Evolutionary conservation across 2,797 vertebrate genomes (phyloP), one percentile per base, ranked within the genome.

Genomic region (Crenuchus spilurus): DNA sequence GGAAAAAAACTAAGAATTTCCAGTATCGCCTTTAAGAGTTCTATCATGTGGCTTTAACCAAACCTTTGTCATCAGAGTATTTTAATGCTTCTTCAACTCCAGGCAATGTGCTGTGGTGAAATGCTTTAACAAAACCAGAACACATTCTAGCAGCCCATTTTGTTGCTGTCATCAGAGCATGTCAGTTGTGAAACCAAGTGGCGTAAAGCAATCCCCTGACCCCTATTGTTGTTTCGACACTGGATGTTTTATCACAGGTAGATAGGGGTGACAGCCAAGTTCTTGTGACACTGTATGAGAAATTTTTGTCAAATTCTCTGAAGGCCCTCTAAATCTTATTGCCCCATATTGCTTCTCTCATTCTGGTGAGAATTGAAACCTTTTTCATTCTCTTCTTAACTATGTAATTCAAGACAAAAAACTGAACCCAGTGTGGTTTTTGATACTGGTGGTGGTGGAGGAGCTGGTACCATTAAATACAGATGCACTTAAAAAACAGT

Each of bases 271-370:
- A 33, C 46, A 37, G 18, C 30, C 24, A 44, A 57, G 33, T 26
- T 68, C 33, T 55, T 2, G 13, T 13, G 67, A 79, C 61, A 22
- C 51, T 54, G 39, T 42, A 42, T 44, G 18, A 84, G 74, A 77
- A 75, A 74, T 82, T 78, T 48, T 76, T 85, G 82, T 85, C 79
- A 82, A 55, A 51, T 49, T 51, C 69, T 78, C 82, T 83, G 75
- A 80, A 76, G 74, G 58, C 20, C 74, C 74, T 67, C 65, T 70
- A 31, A 18, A 24, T 33, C n/a, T 14, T 48, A 67, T 70, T 71
- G 18, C 49, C 22, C 30, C 28, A 39, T 6, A 51, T 18, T 54
- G 35, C 60, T 63, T 54, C 64, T 76, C 70, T 57, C 64, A 78
- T 82, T 82, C 68, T 66, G 67, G 65, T 39, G 65, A 44, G 35